Base-by-base conservation (phyloP, 2,113 vertebrate species). In the Anguilla japonica region DNA sequence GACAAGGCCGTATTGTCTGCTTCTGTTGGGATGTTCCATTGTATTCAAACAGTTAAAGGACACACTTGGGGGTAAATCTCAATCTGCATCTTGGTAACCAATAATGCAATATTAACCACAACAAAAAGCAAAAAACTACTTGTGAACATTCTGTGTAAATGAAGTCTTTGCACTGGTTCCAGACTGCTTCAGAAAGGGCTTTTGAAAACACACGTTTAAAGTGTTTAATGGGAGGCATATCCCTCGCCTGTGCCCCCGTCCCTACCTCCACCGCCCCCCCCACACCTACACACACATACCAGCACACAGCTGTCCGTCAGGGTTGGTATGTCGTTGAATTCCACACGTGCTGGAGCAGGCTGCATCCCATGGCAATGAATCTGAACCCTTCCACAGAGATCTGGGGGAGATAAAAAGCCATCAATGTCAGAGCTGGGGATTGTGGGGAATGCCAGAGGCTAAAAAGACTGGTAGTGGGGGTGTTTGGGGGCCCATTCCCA, bases 251-350 rank as follows among this genome's bases (percentile, higher is more conserved):
- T 8, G 7, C 63, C 22, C 63, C 22, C 82, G 86, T 50, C 84
- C 13, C 13, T n/a, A 5, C 13, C n/a, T n/a, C 67, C n/a, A 14
- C 5, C n/a, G 0, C 67, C 26, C 71, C 71, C 26, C 71, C 71
- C 56, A 4, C 82, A 88, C 60, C 84, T 84, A 20, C 71, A 1
- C 2, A 83, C 43, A 94, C 96, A 91, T 95, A 97, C 96, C 93
- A 96, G 89, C 85, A 98, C 87, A 91, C 95, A 97, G 90, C 83
- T 93, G 84, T 97, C 96, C 0, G 94, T 96, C 85, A 98, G 93
- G n/a, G 93, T 95, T 78, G 95, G 94, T 94, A 96, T 95, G 90
- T 97, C 94, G 29, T 96, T 94, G 84, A 98, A 94, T 20, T 95
- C 94, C 85, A 97, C 85, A 97, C 90, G 50, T 96, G 92, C 86